A percentile compares a stretch with the other conserved stretches of the same genome.
These are phyloP conservation scores for Fissipunctia ypsillon DNA, from an alignment of 2,888 invertebrate genomes.

Conservation along the genomic window DNA sequence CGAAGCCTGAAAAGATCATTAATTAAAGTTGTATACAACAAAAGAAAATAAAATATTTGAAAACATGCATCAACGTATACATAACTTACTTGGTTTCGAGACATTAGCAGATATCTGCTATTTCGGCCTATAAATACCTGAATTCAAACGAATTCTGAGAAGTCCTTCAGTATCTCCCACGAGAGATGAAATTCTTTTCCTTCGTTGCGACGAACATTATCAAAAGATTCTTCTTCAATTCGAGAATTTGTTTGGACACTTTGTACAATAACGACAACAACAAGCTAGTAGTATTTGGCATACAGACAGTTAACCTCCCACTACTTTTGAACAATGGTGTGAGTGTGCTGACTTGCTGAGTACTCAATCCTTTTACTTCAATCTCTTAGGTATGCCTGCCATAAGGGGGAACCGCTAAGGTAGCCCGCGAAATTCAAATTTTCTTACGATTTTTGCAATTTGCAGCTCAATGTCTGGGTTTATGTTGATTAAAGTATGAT, in stretches of 20 bases:
- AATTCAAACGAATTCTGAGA: background rate
- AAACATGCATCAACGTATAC: conserved; percentile 22
- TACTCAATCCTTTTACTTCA: background rate
- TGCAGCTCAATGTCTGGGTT: no score
- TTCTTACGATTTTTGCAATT: no score
- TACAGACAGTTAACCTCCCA: background rate
- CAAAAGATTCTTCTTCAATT: conserved; percentile 3
- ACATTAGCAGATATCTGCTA: background rate
- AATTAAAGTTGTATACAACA: background rate
- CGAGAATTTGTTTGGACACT: background rate
- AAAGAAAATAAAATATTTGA: background rate
- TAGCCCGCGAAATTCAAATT: no score
- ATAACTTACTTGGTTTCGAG: conserved; percentile 9
- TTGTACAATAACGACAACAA: background rate
- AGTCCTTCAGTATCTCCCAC: background rate
- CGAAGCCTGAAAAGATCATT: background rate
- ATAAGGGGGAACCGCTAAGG: no score
- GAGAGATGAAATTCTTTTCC: background rate
- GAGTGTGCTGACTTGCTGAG: background rate
- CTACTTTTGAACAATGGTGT: background rate
- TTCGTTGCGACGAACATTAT: conserved; percentile 5
- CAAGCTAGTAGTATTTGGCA: background rate
- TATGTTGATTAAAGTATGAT: no score
- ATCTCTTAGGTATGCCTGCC: background rate
- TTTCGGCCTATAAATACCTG: background rate